Conservation (phyloP, 2,888 invertebrate genomes). For the Perizoma flavofasciatum region DNA sequence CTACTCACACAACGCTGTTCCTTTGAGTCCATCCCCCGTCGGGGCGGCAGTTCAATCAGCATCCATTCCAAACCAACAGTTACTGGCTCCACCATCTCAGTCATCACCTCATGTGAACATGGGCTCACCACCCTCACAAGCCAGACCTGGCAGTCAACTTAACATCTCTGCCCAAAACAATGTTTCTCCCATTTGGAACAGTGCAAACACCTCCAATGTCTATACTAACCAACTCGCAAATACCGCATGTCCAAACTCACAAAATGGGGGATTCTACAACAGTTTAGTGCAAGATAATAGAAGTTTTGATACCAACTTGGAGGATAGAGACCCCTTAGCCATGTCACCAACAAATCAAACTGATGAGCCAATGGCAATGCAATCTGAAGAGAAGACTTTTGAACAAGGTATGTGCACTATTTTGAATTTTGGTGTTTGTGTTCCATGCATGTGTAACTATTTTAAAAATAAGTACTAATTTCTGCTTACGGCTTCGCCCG, state of each 20-base stretch:
- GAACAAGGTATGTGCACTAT: conserved; percentile 34
- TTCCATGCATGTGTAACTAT: background rate
- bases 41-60: conserved; percentile 78
- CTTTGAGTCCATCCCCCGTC: conserved; percentile 77
- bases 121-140: conserved; percentile 84
- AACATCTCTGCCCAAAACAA: conserved; percentile 78
- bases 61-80: conserved; percentile 80
- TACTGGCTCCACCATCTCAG: conserved; percentile 78
- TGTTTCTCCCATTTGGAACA: conserved; percentile 75
- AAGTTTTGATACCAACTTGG: conserved; percentile 69
- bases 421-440: background rate
- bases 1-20: conserved; percentile 74
- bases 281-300: conserved; percentile 71
- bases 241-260: conserved; percentile 67
- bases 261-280: conserved; percentile 79
- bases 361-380: conserved; percentile 67
- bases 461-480: too few species aligned
- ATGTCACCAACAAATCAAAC: conserved; percentile 72
- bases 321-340: conserved; percentile 77
- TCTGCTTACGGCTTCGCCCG: too few species aligned
- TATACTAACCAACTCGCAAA: conserved; percentile 69
- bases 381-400: conserved; percentile 70
- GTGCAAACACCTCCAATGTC: conserved; percentile 69
- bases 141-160: conserved; percentile 72
- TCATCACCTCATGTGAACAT: conserved; percentile 84